Conservation (phyloP, 2,888 invertebrate species). For the Acanthosepion lycidas region DNA sequence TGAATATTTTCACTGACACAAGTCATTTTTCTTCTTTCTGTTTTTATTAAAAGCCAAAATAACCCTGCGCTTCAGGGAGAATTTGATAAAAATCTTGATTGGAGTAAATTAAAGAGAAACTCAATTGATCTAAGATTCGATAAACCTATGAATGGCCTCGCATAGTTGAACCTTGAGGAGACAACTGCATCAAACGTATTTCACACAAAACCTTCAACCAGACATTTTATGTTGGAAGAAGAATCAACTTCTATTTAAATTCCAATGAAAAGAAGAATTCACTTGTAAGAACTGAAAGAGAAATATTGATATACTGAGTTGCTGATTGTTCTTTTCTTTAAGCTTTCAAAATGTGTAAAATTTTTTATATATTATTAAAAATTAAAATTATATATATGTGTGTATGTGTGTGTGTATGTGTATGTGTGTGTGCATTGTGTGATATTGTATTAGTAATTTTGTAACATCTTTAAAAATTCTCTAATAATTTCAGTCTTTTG, state of each 20-base stretch:
- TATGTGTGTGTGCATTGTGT: too few relatives aligned
- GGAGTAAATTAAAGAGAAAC: neutral
- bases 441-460: too few relatives aligned
- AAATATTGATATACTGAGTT: neutral
- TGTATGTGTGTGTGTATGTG: too few relatives aligned
- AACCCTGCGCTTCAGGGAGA: neutral
- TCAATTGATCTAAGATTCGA: neutral
- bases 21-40: neutral
- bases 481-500: too few relatives aligned
- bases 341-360: too few relatives aligned
- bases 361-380: too few relatives aligned
- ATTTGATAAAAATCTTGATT: conserved; percentile 18
- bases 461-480: too few relatives aligned
- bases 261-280: neutral
- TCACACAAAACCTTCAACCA: neutral
- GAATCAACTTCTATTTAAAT: neutral
- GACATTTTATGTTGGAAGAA: neutral
- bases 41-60: neutral
- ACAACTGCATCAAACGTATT: neutral
- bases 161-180: neutral
- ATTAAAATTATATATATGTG: too few relatives aligned
- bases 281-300: neutral
- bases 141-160: neutral
- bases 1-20: neutral
- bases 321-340: neutral